A percentile compares a stretch with the other conserved stretches of the same genome.
phyloP scores from a whole-genome alignment of 1,140 invertebrate species.

The Drosophila willistoni region DNA sequence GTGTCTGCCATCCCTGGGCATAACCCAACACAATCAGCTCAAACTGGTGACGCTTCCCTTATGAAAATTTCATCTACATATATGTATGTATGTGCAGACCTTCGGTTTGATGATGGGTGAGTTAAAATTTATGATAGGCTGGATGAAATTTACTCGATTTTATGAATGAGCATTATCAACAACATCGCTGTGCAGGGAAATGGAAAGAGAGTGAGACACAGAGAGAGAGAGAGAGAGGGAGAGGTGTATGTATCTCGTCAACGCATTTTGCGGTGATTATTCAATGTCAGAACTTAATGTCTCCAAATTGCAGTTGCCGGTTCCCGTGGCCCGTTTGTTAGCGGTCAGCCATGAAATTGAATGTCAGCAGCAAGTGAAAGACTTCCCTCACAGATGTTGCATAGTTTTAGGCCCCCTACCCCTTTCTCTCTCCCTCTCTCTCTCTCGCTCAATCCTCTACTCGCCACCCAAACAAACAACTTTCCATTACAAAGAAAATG shows the following conservation, averaged over 20 bases:
- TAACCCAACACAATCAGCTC: constrained; percentile 35
- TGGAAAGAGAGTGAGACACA: background rate
- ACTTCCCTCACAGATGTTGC: constrained; percentile 54
- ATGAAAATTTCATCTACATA: constrained; percentile 68
- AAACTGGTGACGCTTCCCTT: constrained; percentile 52
- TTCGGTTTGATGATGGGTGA: constrained; percentile 60
- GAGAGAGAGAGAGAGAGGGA: background rate
- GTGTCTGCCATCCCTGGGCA: constrained; percentile 5
- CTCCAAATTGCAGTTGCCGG: constrained; percentile 72
- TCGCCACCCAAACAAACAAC: constrained; percentile 11
- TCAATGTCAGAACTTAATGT: constrained; percentile 78
- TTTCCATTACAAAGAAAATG: constrained; percentile 32
- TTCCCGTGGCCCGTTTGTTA: constrained; percentile 51
- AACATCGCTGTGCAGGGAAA: background rate
- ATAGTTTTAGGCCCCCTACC: constrained; percentile 63
- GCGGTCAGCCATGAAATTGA: constrained; percentile 76
- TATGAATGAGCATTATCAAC: constrained; percentile 49
- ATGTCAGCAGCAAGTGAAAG: constrained; percentile 46
- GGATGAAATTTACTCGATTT: constrained; percentile 61
- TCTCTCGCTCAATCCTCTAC: background rate
- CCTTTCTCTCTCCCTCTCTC: no score
- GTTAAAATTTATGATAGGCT: constrained; percentile 73
- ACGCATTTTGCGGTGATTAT: constrained; percentile 75
- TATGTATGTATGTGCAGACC: constrained; percentile 9
- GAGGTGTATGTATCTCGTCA: constrained; percentile 49